These are phyloP conservation scores for Phaenicophaeus curvirostris DNA, from an alignment of 2,797 vertebrate species.

Conservation along the genomic window DNA sequence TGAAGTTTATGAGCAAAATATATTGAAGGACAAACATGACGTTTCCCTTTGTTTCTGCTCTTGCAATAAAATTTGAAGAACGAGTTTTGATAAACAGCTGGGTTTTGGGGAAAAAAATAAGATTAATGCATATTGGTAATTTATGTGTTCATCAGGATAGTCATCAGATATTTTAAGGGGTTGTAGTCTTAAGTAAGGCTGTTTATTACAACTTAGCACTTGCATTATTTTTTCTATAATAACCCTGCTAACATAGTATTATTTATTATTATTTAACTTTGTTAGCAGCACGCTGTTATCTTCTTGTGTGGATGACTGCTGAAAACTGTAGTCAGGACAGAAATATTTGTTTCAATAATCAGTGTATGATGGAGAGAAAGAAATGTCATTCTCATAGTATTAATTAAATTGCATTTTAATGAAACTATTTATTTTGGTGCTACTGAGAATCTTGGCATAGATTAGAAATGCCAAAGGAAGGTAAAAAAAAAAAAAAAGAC, in stretches of 20 bases:
- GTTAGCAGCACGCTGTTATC: not conserved
- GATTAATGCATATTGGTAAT: not conserved
- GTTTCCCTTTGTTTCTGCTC: not conserved
- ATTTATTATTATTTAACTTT: not conserved
- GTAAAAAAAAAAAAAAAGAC: not conserved
- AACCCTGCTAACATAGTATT: not conserved
- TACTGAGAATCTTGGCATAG: not conserved
- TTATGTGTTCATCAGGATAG: not conserved
- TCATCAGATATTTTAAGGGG: not conserved
- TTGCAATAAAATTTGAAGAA: not conserved
- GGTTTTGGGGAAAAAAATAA: not conserved
- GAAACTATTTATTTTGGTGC: not conserved
- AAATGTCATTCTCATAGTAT: not conserved
- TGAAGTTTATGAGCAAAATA: not conserved
- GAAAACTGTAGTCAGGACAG: not conserved
- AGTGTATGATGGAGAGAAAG: not conserved
- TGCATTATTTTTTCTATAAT: not conserved
- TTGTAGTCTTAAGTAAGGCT: not conserved
- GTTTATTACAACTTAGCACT: not conserved
- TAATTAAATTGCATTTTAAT: not conserved
- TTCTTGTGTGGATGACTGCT: not conserved
- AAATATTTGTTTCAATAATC: not conserved
- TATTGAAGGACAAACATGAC: not conserved
- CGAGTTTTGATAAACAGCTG: not conserved
- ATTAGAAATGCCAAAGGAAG: not conserved